Conservation (phyloP, 2,797 vertebrate species). For the Bufotes viridis region DNA sequence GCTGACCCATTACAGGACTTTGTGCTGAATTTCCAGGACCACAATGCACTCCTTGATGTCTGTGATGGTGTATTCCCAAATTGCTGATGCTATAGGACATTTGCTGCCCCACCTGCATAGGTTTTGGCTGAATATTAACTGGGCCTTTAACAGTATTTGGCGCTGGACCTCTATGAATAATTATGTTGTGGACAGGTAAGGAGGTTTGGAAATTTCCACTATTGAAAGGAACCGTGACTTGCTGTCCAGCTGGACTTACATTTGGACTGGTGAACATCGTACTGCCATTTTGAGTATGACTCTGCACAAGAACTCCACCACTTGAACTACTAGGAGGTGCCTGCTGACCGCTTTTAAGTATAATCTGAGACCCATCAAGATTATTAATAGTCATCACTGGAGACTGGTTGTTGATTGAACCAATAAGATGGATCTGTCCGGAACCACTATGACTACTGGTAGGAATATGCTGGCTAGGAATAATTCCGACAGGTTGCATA, state of each 20-base stretch:
- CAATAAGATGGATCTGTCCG: constrained; percentile 94
- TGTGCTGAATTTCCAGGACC: constrained; percentile 85
- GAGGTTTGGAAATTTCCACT: constrained; percentile 85
- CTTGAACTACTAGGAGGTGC: constrained; percentile 77
- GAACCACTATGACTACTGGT: constrained; percentile 84
- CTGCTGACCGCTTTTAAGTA: constrained; percentile 85
- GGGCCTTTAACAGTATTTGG: constrained; percentile 89
- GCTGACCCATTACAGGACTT: constrained; percentile 77
- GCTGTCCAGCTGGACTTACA: constrained; percentile 84
- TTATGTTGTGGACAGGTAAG: constrained; percentile 96
- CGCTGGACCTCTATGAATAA: constrained; percentile 93
- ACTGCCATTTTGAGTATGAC: constrained; percentile 81
- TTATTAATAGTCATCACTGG: constrained; percentile 96
- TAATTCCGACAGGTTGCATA: constrained; percentile 87
- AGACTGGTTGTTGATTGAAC: constrained; percentile 87
- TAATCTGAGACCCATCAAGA: constrained; percentile 93
- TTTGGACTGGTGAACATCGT: constrained; percentile 82
- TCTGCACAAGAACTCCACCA: constrained; percentile 76
- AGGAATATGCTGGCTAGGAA: constrained; percentile 86
- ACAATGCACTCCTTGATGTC: constrained; percentile 82
- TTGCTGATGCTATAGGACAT: constrained; percentile 87
- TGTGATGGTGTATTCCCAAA: constrained; percentile 82
- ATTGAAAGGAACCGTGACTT: constrained; percentile 91
- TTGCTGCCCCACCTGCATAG: constrained; percentile 87
- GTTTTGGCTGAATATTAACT: constrained; percentile 94